Evolutionary conservation across 2,113 vertebrate genomes (phyloP), one percentile per base, ranked within the genome.

Genomic region (Microtus pennsylvanicus): DNA sequence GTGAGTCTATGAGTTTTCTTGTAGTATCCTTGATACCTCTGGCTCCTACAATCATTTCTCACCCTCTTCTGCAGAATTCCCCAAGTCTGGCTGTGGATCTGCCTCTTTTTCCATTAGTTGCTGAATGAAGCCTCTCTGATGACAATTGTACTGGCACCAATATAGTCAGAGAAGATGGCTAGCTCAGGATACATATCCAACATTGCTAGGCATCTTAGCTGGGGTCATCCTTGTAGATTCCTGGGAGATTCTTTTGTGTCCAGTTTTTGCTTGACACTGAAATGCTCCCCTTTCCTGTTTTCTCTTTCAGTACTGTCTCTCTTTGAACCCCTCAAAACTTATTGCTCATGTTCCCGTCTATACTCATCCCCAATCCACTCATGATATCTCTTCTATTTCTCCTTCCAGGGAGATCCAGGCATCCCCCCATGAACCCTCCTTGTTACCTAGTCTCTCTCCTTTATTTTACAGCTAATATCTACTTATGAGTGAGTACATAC

Each of bases 221-320:
- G 17, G 35, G n/a, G 35, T 22, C 70, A 21, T 21, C 7, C 70
- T 72, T 72, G 35, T 21, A 72, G 35, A 72, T 21, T 72, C 19
- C 35, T 72, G 35, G 35, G 70, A 72, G 17, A 72, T n/a, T 72
- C 35, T 10, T 3, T n/a, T n/a, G 35, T 9, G 17, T 1, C 16
- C 19, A 19, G 17, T 72, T 72, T 72, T 72, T 72, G 19, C 7
- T 72, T 72, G 69, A n/a, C 69, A 16, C 33, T 72, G 35, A 72
- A 72, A n/a, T 72, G 6, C 35, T 0, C 13, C 5, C 16, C 0
- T 35, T n/a, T n/a, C 3, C 35, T n/a, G 35, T 72, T 17, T 35
- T n/a, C 17, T 72, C 69, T 72, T 21, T 72, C 69, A n/a, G 17
- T n/a, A n/a, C 3, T n/a, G 7, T n/a, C 35, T 8, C 16, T 2